A percentile compares a stretch with the other conserved stretches of the same genome.
phyloP scores from a whole-genome alignment of 2,888 invertebrate species.

The Lobophora halterata region DNA sequence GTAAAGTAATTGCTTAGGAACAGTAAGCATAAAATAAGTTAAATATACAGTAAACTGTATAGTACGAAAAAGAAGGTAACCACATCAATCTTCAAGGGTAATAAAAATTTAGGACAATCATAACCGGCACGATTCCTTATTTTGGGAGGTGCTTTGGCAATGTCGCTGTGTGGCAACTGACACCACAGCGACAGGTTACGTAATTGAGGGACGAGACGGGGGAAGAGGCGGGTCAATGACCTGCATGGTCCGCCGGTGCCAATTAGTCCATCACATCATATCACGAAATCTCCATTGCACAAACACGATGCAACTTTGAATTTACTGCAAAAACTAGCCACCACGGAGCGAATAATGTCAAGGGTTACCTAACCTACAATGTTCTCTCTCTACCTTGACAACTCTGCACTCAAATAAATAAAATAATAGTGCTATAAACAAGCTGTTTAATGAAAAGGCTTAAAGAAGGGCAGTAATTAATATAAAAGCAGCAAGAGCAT shows the following conservation, averaged over 20 bases:
- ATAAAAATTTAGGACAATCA: too few species aligned
- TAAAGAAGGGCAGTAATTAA: too few species aligned
- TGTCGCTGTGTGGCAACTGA: slow-evolving; percentile 68
- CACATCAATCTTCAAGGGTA: too few species aligned
- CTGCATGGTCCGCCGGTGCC: slow-evolving; percentile 73
- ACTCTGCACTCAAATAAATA: slow-evolving; percentile 9
- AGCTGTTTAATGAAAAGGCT: too few species aligned
- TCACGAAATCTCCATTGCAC: slow-evolving; percentile 72
- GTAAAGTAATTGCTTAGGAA: too few species aligned
- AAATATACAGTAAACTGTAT: too few species aligned
- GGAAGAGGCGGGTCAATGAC: slow-evolving; percentile 63
- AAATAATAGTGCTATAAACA: too few species aligned
- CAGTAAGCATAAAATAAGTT: too few species aligned
- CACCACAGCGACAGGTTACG: slow-evolving; percentile 66
- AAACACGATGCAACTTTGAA: slow-evolving; percentile 49
- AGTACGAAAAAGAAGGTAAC: too few species aligned
- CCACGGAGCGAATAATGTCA: slow-evolving; percentile 48
- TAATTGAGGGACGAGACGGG: slow-evolving; percentile 53
- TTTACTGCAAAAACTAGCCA: slow-evolving; percentile 44
- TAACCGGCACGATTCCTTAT: too few species aligned
- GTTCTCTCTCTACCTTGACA: slow-evolving; percentile 4
- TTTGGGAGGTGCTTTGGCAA: slow-evolving; percentile 68
- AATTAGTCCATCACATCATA: slow-evolving; percentile 74
- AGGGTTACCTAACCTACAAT: slow-evolving; percentile 40
- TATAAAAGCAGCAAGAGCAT: too few species aligned